Base-by-base conservation (phyloP, 1,140 invertebrate genomes). In the Panagrolaimus sp. region DNA sequence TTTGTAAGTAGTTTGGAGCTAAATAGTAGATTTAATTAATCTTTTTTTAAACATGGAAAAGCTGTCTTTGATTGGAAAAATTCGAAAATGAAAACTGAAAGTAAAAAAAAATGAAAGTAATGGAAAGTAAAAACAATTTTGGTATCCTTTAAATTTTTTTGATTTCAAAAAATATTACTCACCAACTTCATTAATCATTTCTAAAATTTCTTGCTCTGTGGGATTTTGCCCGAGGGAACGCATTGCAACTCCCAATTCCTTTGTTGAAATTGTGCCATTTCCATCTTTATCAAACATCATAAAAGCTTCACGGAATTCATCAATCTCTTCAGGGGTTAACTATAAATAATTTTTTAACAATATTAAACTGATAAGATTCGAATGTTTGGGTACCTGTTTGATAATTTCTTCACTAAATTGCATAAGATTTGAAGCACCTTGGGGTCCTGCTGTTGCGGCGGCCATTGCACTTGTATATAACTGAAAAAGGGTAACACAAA, bases 241-340 rank as follows among this genome's bases (percentile, higher is more conserved):
- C 91, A 98, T 95, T 71, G 97, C 94, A 83, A 93, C 96, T 77
- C 95, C 95, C 88, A 98, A 88, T 88, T 98, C 95, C 88, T 96
- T 96, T 84, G 94, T 96, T 77, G 94, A 96, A 86, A 98, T 97
- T 82, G 94, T 96, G 85, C 94, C 94, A 88, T 97, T 94, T 71
- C 94, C 94, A 85, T 98, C 94, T 87, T 96, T 96, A 87, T 97
- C 94, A 87, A 97, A 97, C 82, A 96, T 88, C 86, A 92, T 94
- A 85, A 97, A 96, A 74, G 94, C 94, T 87, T 97, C 93, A 88
- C 96, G 96, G 88, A 97, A 96, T 87, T 96, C 94, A 28, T 65
- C 63, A 26, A 67, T 69, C 26, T 45, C 43, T 46, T 45, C 63
- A 6, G 32, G n/a, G 15, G 62, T 47, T 24, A 63, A 8, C 43